Base-by-base conservation (phyloP, 2,113 vertebrate species). In the Actinemys pallida region DNA sequence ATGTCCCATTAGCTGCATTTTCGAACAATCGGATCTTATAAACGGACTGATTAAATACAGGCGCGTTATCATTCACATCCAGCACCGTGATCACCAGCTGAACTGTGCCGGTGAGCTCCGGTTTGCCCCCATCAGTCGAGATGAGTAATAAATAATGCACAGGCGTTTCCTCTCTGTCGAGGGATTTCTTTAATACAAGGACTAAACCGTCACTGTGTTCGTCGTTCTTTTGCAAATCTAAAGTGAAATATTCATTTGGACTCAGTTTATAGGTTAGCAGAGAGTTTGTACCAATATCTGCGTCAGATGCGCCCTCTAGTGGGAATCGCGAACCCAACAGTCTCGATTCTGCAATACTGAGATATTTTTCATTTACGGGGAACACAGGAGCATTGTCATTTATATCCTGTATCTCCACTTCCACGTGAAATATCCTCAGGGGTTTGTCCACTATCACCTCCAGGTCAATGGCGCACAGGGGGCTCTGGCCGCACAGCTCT, bases 301-400 rank as follows among this genome's bases (percentile, higher is more conserved):
- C 95, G 96, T 99, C 99, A 0, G 93, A 94, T 12, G 98, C 96
- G 6, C 97, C 92, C 92, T 98, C 95, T 79, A 99, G 90, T 78
- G 97, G 98, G 91, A 99, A 97, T 25, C 98, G 96, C 29, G 96
- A 97, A 72, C 98, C 39, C 39, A 39, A 39, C 39, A 39, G 39
- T 39, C 39, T 39, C 39, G 39, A 97, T 84, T 99, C 99, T 1
- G 96, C 98, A 69, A 99, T 98, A n/a, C 95, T 95, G 13, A 99
- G 50, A 29, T 87, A 87, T 87, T 98, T 97, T 27, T 96, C 92
- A 75, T 86, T 96, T 92, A 96, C 93, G 2, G 65, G 98, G 96
- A 97, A 99, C 11, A 95, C 31, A 0, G 98, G 62, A 16, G 62
- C 62, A 20, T 35, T 62, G 59, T 62, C 59, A 2, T 62, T 62